Percentiles rank a stretch among this genome's conserved stretches.
Evolutionary conservation across 2,113 vertebrate species (phyloP).

Genomic region (Pterocles burchelli): DNA sequence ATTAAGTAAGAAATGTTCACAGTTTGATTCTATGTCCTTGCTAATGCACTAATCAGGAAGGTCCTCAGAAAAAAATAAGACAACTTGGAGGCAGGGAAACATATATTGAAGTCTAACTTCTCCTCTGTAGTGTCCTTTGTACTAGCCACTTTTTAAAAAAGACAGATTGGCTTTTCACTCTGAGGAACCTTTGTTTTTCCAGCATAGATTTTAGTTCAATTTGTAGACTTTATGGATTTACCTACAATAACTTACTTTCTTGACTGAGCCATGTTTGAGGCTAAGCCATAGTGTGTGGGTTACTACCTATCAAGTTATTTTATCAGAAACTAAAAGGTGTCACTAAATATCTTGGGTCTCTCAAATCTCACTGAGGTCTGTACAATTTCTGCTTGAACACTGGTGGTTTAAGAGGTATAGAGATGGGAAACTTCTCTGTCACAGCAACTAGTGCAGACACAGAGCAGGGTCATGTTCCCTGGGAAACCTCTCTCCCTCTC

Average conservation of each 20-base stretch:
- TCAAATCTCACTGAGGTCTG: background rate
- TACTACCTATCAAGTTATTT: background rate
- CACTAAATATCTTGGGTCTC: background rate
- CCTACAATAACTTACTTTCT: background rate
- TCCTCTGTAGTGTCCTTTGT: background rate
- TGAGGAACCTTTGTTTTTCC: background rate
- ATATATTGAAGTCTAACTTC: background rate
- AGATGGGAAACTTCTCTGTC: background rate
- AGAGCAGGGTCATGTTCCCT: background rate
- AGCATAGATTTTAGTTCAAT: background rate
- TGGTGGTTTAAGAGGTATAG: background rate
- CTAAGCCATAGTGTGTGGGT: background rate
- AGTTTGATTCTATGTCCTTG: background rate
- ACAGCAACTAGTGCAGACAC: background rate
- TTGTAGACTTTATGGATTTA: background rate
- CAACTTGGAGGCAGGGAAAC: background rate
- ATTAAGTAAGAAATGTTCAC: background rate
- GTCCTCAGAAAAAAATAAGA: background rate
- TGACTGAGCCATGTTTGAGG: background rate
- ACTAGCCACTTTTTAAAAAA: background rate
- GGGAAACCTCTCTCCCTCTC: background rate
- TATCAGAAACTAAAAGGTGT: background rate
- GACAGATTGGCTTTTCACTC: background rate
- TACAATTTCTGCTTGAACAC: background rate
- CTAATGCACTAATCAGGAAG: background rate